Evolutionary conservation across 2,113 vertebrate species (phyloP), one percentile per base, ranked within the genome.

Genomic region (Pseudolaguvia tuberculata): DNA sequence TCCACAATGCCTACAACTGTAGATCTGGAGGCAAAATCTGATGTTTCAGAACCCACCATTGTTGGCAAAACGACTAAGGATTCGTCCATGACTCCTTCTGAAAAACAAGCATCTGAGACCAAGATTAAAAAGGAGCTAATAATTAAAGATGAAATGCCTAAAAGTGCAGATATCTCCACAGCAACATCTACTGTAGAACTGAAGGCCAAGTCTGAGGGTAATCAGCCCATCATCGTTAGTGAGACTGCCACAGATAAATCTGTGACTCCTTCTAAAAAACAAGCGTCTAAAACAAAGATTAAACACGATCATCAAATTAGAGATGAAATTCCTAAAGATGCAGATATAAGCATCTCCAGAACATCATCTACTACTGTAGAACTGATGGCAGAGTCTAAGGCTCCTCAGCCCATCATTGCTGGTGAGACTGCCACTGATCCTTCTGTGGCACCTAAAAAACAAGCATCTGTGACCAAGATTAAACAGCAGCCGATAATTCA

Each of bases 131-230:
- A 29, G 17, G 39, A 50, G 27, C 53, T 55, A 18, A 27, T 50
- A 52, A 29, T 73, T 23, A 80, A 73, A 11, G 65, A 70, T 13
- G 79, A 77, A 47, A 39, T 77, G 50, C 39, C 23, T 2, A 42
- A 42, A 42, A 42, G 1, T 42, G 39, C 4, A 42, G 39, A 42
- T 42, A 15, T 57, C 55, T 21, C 21, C 55, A 3, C 21, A 31
- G 6, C 45, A 57, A 21, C 55, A 7, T 12, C 21, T 11, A 21
- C 55, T 52, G 8, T 57, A 14, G 21, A 72, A 56, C 21, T 57
- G 39, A 42, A 42, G 4, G 39, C 39, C 39, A 42, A 42, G 39
- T 42, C 39, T 42, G 39, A 42, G 39, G 39, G 5, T 42, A 8
- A 5, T 42, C 39, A 42, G 39, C 39, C 39, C 5, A 42, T 42